A percentile compares a stretch with the other conserved stretches of the same genome.
Evolutionary conservation across 1,140 invertebrate genomes (phyloP).

Genomic region (Trinorchestia longiramus): DNA sequence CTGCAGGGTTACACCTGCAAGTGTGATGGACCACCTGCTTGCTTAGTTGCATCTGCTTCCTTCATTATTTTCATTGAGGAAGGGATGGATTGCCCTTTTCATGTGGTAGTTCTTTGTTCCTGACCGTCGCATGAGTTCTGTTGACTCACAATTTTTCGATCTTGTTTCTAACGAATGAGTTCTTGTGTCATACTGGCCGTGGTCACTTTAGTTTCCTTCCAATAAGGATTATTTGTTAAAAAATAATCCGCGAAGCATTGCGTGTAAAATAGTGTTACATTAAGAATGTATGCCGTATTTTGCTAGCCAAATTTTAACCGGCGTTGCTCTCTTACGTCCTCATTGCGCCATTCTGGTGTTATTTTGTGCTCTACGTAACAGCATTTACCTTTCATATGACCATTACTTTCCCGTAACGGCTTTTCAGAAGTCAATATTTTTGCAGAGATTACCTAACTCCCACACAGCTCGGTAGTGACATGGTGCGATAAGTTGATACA

Average conservation of each 20-base stretch:
- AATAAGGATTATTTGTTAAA: not conserved
- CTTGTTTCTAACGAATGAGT: not conserved
- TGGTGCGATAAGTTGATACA: not conserved
- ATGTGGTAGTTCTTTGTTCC: not conserved
- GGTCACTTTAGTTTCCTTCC: not conserved
- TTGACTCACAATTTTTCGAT: not conserved
- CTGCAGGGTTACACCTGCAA: slow-evolving; percentile 31
- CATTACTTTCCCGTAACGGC: not conserved
- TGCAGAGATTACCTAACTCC: not conserved
- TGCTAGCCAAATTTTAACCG: not conserved
- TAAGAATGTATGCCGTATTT: not conserved
- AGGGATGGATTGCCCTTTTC: not conserved
- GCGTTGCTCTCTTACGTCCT: not conserved
- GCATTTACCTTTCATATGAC: not conserved
- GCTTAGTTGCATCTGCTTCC: slow-evolving; percentile 14
- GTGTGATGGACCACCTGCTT: not conserved
- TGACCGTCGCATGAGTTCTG: not conserved
- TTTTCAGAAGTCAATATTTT: not conserved
- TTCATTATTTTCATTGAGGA: not conserved
- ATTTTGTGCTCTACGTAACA: not conserved
- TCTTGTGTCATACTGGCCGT: not conserved
- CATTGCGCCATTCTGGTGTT: not conserved
- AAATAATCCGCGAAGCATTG: not conserved
- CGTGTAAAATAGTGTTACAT: no score
- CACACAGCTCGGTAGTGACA: no score